phyloP scores from a whole-genome alignment of 1,140 invertebrate species.

The Trichogramma pretiosum region DNA sequence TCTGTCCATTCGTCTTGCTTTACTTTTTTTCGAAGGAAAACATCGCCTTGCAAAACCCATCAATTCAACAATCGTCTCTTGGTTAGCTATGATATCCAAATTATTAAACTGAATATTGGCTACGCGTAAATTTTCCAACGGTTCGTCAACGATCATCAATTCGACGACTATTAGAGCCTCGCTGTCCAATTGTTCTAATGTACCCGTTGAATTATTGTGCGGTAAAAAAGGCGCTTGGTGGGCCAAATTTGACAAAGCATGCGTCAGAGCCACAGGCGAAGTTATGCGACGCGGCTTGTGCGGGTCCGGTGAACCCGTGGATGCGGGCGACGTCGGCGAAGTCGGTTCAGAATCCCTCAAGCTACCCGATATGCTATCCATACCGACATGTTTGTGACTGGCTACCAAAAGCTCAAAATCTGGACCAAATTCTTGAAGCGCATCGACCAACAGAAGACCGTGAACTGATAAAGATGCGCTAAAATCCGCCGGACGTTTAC shows the following conservation, averaged over 20 bases:
- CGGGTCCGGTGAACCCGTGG: slow-evolving; percentile 59
- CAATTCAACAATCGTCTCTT: slow-evolving; percentile 88
- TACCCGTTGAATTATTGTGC: slow-evolving; percentile 29
- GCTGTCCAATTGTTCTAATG: slow-evolving; percentile 50
- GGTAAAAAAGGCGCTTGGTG: slow-evolving; percentile 29
- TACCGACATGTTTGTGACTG: slow-evolving; percentile 86
- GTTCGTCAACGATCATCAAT: slow-evolving; percentile 60
- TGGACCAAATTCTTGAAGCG: slow-evolving; percentile 85
- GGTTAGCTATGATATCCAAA: slow-evolving; percentile 92
- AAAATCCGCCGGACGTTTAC: slow-evolving; percentile 61
- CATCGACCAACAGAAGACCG: slow-evolving; percentile 85
- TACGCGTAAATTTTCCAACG: slow-evolving; percentile 58
- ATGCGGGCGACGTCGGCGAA: slow-evolving; percentile 65
- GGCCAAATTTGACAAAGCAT: slow-evolving; percentile 48
- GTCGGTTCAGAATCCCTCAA: slow-evolving; percentile 83
- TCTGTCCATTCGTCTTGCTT: slow-evolving; percentile 25
- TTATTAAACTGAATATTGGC: slow-evolving; percentile 89
- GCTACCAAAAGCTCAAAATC: slow-evolving; percentile 92
- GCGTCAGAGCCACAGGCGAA: slow-evolving; percentile 52
- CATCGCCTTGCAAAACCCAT: slow-evolving; percentile 76
- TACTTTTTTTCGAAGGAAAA: slow-evolving; percentile 47
- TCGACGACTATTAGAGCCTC: slow-evolving; percentile 83
- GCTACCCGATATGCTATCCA: slow-evolving; percentile 90
- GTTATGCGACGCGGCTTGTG: slow-evolving; percentile 36
- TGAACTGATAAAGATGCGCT: slow-evolving; percentile 79